phyloP scores from a whole-genome alignment of 2,113 vertebrate genomes.

The Stercorarius parasiticus region DNA sequence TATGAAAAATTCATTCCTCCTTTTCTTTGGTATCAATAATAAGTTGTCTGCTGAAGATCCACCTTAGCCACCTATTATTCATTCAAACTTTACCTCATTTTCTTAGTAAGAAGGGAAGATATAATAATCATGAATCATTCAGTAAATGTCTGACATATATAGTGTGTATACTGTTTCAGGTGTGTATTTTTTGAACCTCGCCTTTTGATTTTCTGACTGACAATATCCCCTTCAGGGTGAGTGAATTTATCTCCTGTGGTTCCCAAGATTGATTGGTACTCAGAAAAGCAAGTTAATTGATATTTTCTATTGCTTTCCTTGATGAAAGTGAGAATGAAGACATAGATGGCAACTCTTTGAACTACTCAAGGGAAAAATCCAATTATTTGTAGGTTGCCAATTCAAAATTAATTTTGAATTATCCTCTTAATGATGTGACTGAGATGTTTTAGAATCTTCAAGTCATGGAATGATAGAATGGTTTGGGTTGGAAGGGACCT shows the following conservation, averaged over 20 bases:
- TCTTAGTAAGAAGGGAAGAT: background rate
- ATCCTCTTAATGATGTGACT: background rate
- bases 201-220: constrained; percentile 59
- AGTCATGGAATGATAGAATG: too few relatives aligned
- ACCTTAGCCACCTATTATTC: background rate
- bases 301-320: constrained; percentile 20
- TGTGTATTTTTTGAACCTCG: background rate
- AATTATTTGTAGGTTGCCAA: background rate
- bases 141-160: background rate
- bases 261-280: background rate
- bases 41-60: background rate
- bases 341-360: background rate
- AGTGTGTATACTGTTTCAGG: background rate
- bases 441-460: background rate
- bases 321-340: constrained; percentile 37
- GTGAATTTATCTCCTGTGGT: constrained; percentile 26
- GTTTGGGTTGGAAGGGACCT: too few relatives aligned
- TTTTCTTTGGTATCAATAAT: background rate
- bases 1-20: background rate
- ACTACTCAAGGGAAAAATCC: background rate
- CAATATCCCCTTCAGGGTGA: constrained; percentile 42
- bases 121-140: constrained; percentile 33
- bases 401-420: background rate
- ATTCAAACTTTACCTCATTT: constrained; percentile 9
- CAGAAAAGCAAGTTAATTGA: constrained; percentile 20